These are phyloP conservation scores for Urocynchramus pylzowi DNA, from an alignment of 2,113 vertebrate species.

Conservation along the genomic window DNA sequence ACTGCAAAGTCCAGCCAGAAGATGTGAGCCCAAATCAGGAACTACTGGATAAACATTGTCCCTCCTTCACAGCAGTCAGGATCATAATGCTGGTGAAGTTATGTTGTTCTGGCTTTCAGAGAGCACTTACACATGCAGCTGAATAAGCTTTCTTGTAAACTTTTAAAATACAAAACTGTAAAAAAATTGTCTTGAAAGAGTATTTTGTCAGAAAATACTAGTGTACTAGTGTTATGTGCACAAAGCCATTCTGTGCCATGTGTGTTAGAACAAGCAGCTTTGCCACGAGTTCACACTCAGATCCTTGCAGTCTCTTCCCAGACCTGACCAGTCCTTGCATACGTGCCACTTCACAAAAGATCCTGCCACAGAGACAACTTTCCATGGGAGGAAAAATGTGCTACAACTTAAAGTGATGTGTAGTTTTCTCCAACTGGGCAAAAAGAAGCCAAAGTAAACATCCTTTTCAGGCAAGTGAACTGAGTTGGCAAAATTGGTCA, in stretches of 20 bases:
- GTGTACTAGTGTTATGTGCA: neutral
- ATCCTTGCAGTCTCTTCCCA: neutral
- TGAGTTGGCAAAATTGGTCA: neutral
- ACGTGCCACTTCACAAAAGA: neutral
- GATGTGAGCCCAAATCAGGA: accelerated
- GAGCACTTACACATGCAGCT: neutral
- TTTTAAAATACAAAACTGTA: neutral
- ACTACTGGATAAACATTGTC: accelerated
- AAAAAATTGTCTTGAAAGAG: neutral
- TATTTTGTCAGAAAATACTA: neutral
- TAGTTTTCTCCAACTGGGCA: neutral
- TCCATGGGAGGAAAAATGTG: accelerated
- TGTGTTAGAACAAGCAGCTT: neutral
- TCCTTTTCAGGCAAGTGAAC: neutral
- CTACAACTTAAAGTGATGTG: neutral
- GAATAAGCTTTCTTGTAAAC: neutral
- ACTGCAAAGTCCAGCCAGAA: neutral
- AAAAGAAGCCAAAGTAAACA: neutral
- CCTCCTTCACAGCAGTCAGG: neutral
- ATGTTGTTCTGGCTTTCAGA: neutral
- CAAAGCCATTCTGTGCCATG: neutral
- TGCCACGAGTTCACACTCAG: neutral
- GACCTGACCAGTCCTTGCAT: neutral
- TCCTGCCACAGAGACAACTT: neutral
- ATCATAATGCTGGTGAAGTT: neutral